phyloP scores from a whole-genome alignment of 1,140 invertebrate genomes.

The Teleogryllus occipitalis region DNA sequence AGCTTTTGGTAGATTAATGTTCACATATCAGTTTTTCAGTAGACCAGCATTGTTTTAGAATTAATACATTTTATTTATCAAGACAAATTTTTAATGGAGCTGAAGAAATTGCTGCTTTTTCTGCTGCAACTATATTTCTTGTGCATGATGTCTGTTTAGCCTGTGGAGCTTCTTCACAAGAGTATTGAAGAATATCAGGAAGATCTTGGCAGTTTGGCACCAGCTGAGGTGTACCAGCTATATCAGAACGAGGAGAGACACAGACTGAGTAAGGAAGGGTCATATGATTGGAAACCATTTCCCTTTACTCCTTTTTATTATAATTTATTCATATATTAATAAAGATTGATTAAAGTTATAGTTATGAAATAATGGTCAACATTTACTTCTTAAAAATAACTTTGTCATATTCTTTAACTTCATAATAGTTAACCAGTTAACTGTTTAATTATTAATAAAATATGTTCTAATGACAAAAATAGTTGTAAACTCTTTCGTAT shows the following conservation, averaged over 20 bases:
- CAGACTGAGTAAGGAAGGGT: conserved; percentile 23
- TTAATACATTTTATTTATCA: too few species aligned
- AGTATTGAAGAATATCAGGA: conserved; percentile 28
- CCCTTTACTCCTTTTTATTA: not conserved
- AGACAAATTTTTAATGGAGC: not conserved
- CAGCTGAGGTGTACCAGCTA: conserved; percentile 20
- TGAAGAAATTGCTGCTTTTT: not conserved
- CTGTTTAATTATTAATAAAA: too few species aligned
- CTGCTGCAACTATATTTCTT: conserved; percentile 8
- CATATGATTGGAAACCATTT: not conserved
- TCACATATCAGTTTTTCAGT: too few species aligned
- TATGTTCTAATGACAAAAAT: too few species aligned
- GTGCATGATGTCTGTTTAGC: conserved; percentile 27
- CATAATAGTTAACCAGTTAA: too few species aligned
- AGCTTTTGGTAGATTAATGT: too few species aligned
- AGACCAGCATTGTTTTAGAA: too few species aligned
- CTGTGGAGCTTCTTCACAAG: conserved; percentile 34
- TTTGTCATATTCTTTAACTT: too few species aligned
- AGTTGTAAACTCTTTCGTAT: too few species aligned
- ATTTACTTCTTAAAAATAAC: too few species aligned
- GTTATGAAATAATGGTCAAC: too few species aligned
- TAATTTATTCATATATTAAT: not conserved
- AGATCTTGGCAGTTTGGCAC: conserved; percentile 22
- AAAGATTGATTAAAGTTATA: too few species aligned
- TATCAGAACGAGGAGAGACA: conserved; percentile 23